Evolutionary conservation across 2,113 vertebrate species (phyloP).

Genomic region (Seriola dumerili): DNA sequence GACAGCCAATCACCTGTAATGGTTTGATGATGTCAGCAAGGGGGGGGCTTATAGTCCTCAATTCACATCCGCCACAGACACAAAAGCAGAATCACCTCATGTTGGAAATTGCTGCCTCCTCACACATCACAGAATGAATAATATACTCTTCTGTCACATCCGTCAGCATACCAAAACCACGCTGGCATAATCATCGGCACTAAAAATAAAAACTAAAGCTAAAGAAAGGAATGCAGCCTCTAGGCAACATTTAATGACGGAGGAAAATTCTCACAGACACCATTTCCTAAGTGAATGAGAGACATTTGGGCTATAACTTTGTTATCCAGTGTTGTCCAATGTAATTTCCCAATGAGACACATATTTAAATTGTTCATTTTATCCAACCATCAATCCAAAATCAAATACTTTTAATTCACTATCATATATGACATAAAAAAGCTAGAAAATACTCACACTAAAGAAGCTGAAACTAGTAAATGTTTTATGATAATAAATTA

Average conservation of each 20-base stretch:
- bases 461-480: background rate
- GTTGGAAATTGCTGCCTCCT: background rate
- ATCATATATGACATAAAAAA: background rate
- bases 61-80: constrained; percentile 8
- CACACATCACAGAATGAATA: background rate
- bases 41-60: background rate
- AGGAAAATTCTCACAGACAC: background rate
- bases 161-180: background rate
- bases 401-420: background rate
- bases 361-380: background rate
- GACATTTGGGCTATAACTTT: background rate
- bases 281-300: background rate
- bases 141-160: background rate
- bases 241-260: background rate
- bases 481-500: too few species aligned
- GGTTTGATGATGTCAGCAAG: background rate
- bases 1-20: constrained; percentile 18
- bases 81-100: constrained; percentile 16
- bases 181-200: background rate
- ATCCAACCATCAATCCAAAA: background rate
- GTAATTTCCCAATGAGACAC: background rate
- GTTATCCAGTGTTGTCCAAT: too few species aligned
- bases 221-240: background rate
- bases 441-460: background rate
- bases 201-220: constrained; percentile 5